Conservation (phyloP, 2,888 invertebrate species). For the Nemapogon koenigi region DNA sequence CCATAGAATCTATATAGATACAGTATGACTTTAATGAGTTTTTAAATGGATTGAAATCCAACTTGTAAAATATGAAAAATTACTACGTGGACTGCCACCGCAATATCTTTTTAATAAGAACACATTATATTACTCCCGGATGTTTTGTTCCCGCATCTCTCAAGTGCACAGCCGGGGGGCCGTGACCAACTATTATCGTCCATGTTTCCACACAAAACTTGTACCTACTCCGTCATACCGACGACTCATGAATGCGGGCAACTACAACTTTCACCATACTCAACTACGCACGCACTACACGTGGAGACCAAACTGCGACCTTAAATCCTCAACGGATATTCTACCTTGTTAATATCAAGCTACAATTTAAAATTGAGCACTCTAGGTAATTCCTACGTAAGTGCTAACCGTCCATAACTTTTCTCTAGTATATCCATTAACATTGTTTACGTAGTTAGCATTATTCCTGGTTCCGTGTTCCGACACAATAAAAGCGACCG, state of each 20-base stretch:
- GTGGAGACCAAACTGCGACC: too few relatives aligned
- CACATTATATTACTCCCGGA: slow-evolving; percentile 34
- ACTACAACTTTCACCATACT: slow-evolving; percentile 4
- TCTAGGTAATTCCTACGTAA: not conserved
- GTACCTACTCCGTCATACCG: not conserved
- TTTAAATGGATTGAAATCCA: too few relatives aligned
- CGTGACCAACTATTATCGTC: slow-evolving; percentile 13
- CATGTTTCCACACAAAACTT: slow-evolving; percentile 4
- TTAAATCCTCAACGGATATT: too few relatives aligned
- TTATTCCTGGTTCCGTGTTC: too few relatives aligned
- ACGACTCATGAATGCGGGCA: slow-evolving; percentile 7
- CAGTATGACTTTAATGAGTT: too few relatives aligned
- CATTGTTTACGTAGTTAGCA: not conserved
- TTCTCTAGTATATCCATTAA: not conserved
- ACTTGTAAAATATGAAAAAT: too few relatives aligned
- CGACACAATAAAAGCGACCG: too few relatives aligned
- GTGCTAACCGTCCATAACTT: not conserved
- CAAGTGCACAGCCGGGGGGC: slow-evolving; percentile 8
- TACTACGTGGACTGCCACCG: too few relatives aligned
- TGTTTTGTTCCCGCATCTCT: slow-evolving; percentile 22
- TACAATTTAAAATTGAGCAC: too few relatives aligned
- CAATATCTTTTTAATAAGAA: too few relatives aligned
- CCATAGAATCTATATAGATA: too few relatives aligned
- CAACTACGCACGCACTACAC: slow-evolving; percentile 8
- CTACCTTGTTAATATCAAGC: too few relatives aligned